Evolutionary conservation across 2,888 invertebrate genomes (phyloP), one percentile per base, ranked within the genome.

Genomic region (Nomada lathburiana): DNA sequence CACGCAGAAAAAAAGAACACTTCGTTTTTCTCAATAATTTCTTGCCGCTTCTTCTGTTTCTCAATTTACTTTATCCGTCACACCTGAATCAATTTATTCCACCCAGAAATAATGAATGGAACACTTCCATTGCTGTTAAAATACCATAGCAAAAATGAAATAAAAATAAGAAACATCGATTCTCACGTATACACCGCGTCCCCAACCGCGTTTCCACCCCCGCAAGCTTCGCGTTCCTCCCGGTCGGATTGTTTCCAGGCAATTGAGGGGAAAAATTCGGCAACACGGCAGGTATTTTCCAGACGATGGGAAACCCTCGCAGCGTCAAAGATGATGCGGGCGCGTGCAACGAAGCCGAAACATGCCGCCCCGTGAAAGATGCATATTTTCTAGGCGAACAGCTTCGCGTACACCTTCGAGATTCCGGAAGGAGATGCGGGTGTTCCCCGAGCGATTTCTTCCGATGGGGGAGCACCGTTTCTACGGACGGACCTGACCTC

Each of bases 301-400:
- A 26, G 47, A 42, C 57, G 63, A 9, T 63, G 57, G 13, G 68
- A 53, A 83, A 75, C 79, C 53, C 64, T 70, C 57, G 72, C 83
- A 76, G 73, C 82, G 75, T 77, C 79, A 85, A 87, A 83, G 85
- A 83, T 81, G 85, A 88, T 88, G 84, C 78, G 88, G 88, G 88
- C 84, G 80, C 26, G 83, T 62, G 77, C 76, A 85, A 42, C 63
- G 71, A 70, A 59, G 81, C 78, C 67, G 82, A 80, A 79, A 75
- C 83, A 75, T 82, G 29, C 69, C 75, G 69, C 44, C 29, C 59
- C 69, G 57, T 69, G 36, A 79, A 76, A 79, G 88, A 90, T 87
- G 90, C 89, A 89, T 86, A 90, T 90, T 90, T 90, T 90, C 90
- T 89, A 79, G 82, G 53, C 86, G 90, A 90, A 87, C 88, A 87